Base-by-base conservation (phyloP, 2,888 invertebrate species). In the Chirona hameri region DNA sequence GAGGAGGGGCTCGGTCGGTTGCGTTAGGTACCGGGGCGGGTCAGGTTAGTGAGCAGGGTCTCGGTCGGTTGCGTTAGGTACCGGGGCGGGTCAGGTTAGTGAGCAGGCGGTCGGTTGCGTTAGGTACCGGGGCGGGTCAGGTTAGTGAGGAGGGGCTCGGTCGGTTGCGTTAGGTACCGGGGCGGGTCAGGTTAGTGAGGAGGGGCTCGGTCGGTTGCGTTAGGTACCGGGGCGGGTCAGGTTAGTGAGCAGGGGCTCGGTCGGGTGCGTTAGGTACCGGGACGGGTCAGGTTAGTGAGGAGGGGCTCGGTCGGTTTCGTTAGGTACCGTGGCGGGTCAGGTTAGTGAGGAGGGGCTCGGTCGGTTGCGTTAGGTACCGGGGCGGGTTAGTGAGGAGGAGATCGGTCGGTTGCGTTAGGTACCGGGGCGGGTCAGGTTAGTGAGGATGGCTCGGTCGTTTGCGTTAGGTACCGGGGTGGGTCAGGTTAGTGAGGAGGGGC, bases 371-470 rank as follows among this genome's bases (percentile, higher is more conserved):
- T 39, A 39, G 39, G 39, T 39, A 39, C 39, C 39, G 39, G 39
- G 39, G 93, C 95, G 85, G 97, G 94, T 94, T 87, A 86, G 84
- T 39, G 39, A 31, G 18, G 52, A 12, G 52, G 52, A 12, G 52
- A 2, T 39, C 39, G 39, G 39, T 39, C 39, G 39, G 2, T 2
- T 7, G 39, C 39, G 39, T 39, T 39, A 39, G 39, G 39, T 39
- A 39, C 39, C 39, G 39, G 39, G 39, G 39, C 39, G 39, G 39
- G 39, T 39, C 95, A 85, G 97, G 94, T 94, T 87, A 86, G 84
- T 39, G 39, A 31, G 18, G 52, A 12, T 4, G 52, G 52, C 39
- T 39, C 39, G 39, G 39, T 39, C 39, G 39, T 39, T 2, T 7
- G 39, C 39, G 39, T 39, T 39, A 39, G 39, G 39, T 39, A 39